Evolutionary conservation across 2,113 vertebrate genomes (phyloP), one percentile per base, ranked within the genome.

Genomic region (Plecotus auritus): DNA sequence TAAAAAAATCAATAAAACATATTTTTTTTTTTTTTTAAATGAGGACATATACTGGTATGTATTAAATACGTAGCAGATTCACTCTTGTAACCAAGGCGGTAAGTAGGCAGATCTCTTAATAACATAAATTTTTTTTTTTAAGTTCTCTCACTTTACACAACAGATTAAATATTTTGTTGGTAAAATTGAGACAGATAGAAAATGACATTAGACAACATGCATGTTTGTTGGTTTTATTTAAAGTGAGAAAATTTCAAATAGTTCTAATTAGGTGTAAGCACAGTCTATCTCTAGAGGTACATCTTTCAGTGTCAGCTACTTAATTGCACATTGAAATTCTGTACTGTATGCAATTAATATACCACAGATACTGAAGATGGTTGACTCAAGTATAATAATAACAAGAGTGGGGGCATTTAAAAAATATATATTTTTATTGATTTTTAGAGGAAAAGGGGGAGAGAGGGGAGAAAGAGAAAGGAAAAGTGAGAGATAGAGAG

Each of bases 191-290:
- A 85, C 67, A 70, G 30, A 83, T 59, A 94, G 47, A 95, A 95
- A 94, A 73, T 88, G 82, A 92, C 78, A 74, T 92, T 82, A 88
- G 51, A 78, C 17, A 66, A 66, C 74, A 80, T 81, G 56, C 17
- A 28, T 91, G 67, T 95, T 90, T 93, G 66, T 95, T 96, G 89
- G 40, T 90, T 93, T 93, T 97, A 49, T n/a, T 94, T n/a, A 85
- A 96, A 96, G 88, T 90, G 92, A 0, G 42, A 95, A 94, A 82
- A 51, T 88, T 92, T 94, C 91, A 93, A 85, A 84, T 47, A 91
- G 78, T 95, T 93, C 56, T 97, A 94, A 96, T 97, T 95, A 95
- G 95, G 89, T 95, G 59, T 87, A 91, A 72, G 73, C 91, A 16
- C 64, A 51, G 51, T 93, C 74, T 93, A 26, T 95, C 70, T 86